Percentiles rank a stretch among this genome's conserved stretches.
Conservation (phyloP, 2,113 vertebrate species). For the Gallinago media region DNA sequence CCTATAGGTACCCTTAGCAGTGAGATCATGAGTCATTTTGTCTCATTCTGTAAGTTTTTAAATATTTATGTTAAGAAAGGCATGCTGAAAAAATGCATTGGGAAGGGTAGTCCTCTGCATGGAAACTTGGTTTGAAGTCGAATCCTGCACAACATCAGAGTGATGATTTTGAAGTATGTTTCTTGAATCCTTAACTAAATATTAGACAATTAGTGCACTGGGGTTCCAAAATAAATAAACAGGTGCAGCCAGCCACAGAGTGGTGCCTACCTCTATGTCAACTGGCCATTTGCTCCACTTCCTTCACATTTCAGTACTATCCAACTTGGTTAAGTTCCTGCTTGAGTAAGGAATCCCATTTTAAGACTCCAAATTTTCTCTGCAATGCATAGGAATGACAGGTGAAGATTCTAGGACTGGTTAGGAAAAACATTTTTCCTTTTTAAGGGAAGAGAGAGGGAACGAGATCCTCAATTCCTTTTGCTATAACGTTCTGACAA, state of each 20-base stretch:
- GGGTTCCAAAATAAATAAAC: neutral
- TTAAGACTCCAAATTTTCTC: neutral
- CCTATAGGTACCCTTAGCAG: neutral
- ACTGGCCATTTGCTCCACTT: neutral
- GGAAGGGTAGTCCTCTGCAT: neutral
- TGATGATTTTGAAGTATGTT: neutral
- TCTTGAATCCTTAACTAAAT: neutral
- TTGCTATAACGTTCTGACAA: neutral
- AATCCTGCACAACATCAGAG: neutral
- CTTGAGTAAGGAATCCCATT: neutral
- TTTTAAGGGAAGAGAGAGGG: neutral
- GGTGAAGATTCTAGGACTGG: neutral
- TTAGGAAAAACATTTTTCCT: neutral
- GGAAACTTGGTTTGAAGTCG: neutral
- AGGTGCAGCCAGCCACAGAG: neutral
- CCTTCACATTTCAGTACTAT: neutral
- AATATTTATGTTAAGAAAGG: slow-evolving; percentile 10
- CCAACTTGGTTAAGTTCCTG: neutral
- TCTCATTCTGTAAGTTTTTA: neutral
- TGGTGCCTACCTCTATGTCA: neutral
- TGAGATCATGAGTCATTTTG: neutral
- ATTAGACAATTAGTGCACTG: neutral
- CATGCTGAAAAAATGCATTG: neutral
- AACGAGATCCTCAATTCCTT: neutral
- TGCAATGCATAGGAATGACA: neutral